Evolutionary conservation across 2,888 invertebrate genomes (phyloP), one percentile per base, ranked within the genome.

Genomic region (Carterocephalus palaemon): DNA sequence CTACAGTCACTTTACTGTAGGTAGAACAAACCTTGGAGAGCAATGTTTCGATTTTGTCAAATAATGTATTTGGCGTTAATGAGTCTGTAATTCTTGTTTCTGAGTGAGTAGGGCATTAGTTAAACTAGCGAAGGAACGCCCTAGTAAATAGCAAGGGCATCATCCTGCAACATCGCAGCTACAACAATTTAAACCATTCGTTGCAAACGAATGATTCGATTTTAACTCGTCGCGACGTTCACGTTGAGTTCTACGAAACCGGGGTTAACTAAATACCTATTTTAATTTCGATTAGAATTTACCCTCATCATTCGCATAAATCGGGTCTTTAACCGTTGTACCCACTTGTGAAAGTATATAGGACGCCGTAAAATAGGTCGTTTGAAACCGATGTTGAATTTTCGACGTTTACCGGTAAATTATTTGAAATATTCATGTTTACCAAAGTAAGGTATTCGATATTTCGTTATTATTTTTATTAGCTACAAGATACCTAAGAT

Each of bases 211-310:
- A n/a, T n/a, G n/a, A n/a, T n/a, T n/a, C n/a, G n/a, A n/a, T n/a
- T n/a, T n/a, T n/a, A n/a, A n/a, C n/a, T 46, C n/a, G 33, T 33
- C 4, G 19, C 12, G 10, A 36, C 41, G 17, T 41, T 31, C 5
- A 41, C 34, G 6, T 7, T 17, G 3, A 43, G 26, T 9, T 46
- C 40, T 3, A 48, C 19, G 20, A 48, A 46, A 17, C 40, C 45
- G 9, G 40, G 26, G 10, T 36, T 40, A 26, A 24, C 41, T 20
- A 40, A 40, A 37, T 40, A 48, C 37, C 46, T 48, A 16, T 48
- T 46, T 17, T 29, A 32, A 40, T 32, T 22, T 31, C 20, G 34
- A 9, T 3, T 40, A 5, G 2, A 22, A 31, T 20, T 39, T 26
- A 8, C 46, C 41, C 4, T 33, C 20, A 7, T 22, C 37, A 2